Base-by-base conservation (phyloP, 2,888 invertebrate genomes). In the Eupithecia abbreviata region DNA sequence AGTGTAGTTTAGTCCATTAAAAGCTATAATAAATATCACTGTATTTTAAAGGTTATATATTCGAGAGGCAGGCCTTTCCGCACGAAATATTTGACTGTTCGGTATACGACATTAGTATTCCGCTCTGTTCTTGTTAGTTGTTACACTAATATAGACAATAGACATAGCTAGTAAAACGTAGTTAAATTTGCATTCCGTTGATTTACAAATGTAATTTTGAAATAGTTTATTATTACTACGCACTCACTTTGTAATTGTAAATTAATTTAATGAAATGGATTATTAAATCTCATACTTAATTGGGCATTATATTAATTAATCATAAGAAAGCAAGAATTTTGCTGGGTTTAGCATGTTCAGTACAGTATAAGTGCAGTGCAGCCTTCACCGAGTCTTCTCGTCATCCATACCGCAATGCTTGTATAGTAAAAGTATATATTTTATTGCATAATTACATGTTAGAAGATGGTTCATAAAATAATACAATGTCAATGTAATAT, bases 21-120 rank as follows among this genome's bases (percentile, higher is more conserved):
- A 58, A 58, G 2, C 7, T 55, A 3, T n/a, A 18, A 18, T 58
- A 18, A 18, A 18, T 30, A 58, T 58, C 58, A 18, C 18, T 10
- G 10, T 3, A 18, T n/a, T 58, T 18, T 18, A 58, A 41, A 41
- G 13, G 42, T 86, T 85, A 82, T 85, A 85, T 84, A 84, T 83
- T 80, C 80, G 77, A 74, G 76, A 78, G 76, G 71, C 80, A 82
- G 79, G 82, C 82, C 81, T 84, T 85, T 80, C 81, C 81, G 77
- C 79, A 81, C 81, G 83, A 83, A 82, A 84, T 85, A 85, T 84
- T 81, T 80, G 74, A 75, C 51, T 74, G 80, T 80, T 77, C 78
- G 75, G 80, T 80, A 30, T 83, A 77, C 78, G 80, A 80, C 82
- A 87, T 86, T 86, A 85, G 85, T 84, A 86, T 85, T 84, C 87